These are phyloP conservation scores for Ondatra zibethicus DNA, from an alignment of 2,113 vertebrate species.

Conservation along the genomic window DNA sequence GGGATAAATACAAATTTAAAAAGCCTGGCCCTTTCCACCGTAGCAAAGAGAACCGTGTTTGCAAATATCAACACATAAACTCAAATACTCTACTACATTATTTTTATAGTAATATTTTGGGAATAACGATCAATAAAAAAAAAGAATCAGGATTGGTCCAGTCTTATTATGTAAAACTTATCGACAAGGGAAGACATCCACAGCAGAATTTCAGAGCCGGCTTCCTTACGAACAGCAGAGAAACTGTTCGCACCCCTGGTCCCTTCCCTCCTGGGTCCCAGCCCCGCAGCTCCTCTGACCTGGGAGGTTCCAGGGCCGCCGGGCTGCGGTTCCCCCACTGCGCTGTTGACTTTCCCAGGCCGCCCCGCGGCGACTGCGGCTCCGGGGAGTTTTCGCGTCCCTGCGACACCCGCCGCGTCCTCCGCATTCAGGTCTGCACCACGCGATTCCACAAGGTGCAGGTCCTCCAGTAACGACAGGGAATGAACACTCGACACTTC, in stretches of 20 bases:
- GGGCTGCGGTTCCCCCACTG: no score
- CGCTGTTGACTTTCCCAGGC: no score
- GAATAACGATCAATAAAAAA: not conserved
- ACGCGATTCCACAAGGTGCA: not conserved
- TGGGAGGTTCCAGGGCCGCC: not conserved
- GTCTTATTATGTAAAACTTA: not conserved
- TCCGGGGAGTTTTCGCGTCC: not conserved
- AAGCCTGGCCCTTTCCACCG: not conserved
- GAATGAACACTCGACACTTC: not conserved
- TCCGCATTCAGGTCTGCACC: not conserved
- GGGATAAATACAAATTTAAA: not conserved
- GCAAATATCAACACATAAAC: not conserved
- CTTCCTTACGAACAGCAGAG: not conserved
- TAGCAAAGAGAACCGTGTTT: not conserved
- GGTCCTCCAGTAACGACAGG: accelerated
- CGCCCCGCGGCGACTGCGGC: not conserved
- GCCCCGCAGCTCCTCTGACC: not conserved
- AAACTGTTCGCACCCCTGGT: not conserved
- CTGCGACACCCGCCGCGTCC: no score
- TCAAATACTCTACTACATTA: not conserved
- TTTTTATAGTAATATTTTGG: not conserved
- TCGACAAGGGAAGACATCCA: not conserved
- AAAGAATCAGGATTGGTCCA: not conserved
- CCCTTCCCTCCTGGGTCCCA: not conserved
- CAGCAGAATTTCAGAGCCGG: not conserved